Evolutionary conservation across 1,140 invertebrate species (phyloP).

Genomic region (Apis laboriosa): DNA sequence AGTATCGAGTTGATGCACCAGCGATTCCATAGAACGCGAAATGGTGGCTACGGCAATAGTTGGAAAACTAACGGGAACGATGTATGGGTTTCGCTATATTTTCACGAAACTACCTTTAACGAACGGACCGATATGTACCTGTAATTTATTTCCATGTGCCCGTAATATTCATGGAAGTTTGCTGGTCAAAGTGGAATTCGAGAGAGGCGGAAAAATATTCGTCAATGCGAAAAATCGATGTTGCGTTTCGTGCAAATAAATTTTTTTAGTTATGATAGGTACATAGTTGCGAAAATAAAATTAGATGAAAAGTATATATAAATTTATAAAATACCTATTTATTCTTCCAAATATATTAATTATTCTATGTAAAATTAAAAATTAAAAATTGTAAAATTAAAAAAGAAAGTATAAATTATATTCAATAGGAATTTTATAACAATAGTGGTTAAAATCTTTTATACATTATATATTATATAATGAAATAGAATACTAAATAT

Average conservation of each 20-base stretch:
- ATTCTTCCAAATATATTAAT: too few species aligned
- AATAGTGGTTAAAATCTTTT: too few species aligned
- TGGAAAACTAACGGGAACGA: conserved; percentile 11
- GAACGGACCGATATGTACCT: conserved; percentile 33
- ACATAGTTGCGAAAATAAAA: too few species aligned
- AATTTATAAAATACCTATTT: too few species aligned
- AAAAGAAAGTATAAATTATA: too few species aligned
- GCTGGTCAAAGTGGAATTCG: neutral
- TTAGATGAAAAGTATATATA: too few species aligned
- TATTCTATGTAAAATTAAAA: too few species aligned
- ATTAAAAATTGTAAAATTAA: too few species aligned
- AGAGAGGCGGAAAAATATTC: neutral
- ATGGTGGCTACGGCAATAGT: conserved; percentile 1
- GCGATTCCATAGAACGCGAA: conserved; percentile 36
- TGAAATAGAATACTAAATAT: too few species aligned
- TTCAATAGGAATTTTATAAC: too few species aligned
- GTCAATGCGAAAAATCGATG: neutral
- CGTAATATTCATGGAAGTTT: conserved; percentile 24
- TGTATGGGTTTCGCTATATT: conserved; percentile 42
- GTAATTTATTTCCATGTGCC: conserved; percentile 45
- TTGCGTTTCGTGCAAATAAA: neutral
- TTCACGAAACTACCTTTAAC: conserved; percentile 37
- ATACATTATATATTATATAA: too few species aligned
- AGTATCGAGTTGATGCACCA: conserved; percentile 64
- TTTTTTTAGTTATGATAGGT: neutral